phyloP scores from a whole-genome alignment of 1,140 invertebrate genomes.

The Drosophila hydei region DNA sequence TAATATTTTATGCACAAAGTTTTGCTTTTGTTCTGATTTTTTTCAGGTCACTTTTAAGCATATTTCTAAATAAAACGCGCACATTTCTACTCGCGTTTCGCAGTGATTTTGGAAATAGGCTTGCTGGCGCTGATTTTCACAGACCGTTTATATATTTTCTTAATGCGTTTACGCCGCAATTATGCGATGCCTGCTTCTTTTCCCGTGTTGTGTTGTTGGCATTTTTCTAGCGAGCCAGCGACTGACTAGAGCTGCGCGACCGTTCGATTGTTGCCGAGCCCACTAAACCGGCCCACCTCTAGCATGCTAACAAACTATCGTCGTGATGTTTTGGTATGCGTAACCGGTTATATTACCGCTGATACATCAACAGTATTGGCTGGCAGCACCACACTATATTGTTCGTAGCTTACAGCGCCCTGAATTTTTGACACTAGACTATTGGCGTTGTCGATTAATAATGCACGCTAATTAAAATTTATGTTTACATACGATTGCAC shows the following conservation, averaged over 20 bases:
- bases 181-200: constrained; percentile 40
- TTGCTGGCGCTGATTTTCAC: constrained; percentile 35
- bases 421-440: constrained; percentile 9
- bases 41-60: constrained; percentile 38
- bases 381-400: constrained; percentile 26
- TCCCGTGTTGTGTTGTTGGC: constrained; percentile 55
- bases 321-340: constrained; percentile 52
- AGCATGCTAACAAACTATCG: constrained; percentile 48
- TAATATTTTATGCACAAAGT: constrained; percentile 19
- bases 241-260: constrained; percentile 31
- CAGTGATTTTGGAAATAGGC: constrained; percentile 28
- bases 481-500: constrained; percentile 41
- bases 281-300: constrained; percentile 27
- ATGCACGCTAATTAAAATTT: constrained; percentile 16
- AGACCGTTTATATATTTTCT: constrained; percentile 41
- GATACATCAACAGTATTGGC: constrained; percentile 18
- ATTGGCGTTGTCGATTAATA: constrained; percentile 1
- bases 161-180: constrained; percentile 41
- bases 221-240: constrained; percentile 53
- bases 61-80: constrained; percentile 41
- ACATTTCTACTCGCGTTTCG: constrained; percentile 24
- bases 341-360: constrained; percentile 55
- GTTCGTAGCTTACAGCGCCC: constrained; percentile 23
- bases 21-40: constrained; percentile 33
- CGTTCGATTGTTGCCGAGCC: constrained; percentile 38